Percentiles rank a stretch among this genome's conserved stretches.
Evolutionary conservation across 1,140 invertebrate genomes (phyloP).

Genomic region (Sarcophaga bullata): DNA sequence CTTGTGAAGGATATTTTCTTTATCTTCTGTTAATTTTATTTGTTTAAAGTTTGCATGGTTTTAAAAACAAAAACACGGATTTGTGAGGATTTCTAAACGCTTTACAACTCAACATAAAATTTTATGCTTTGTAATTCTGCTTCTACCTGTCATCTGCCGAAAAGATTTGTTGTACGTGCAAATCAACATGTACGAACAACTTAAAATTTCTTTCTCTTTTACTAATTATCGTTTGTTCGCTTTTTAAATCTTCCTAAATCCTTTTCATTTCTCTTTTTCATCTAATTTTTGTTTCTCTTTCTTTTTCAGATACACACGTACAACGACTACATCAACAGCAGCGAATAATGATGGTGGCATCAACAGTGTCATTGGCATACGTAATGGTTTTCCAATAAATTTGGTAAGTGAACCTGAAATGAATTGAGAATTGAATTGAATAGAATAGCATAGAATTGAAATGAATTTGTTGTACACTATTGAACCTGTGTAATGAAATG

Average conservation of each 20-base stretch:
- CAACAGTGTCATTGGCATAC: conserved; percentile 40
- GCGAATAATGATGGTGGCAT: conserved; percentile 22
- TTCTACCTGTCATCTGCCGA: too few species aligned
- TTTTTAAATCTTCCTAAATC: background rate
- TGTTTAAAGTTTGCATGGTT: too few species aligned
- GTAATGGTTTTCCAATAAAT: conserved; percentile 38
- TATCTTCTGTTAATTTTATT: too few species aligned
- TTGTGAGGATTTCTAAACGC: too few species aligned
- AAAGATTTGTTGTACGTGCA: too few species aligned
- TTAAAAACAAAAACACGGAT: too few species aligned
- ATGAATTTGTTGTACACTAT: background rate
- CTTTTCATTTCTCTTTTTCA: background rate
- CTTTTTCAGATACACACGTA: conserved; percentile 33
- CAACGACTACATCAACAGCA: background rate
- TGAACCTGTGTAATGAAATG: background rate
- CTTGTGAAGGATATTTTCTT: too few species aligned
- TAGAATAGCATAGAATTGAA: background rate
- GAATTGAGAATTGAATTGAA: background rate
- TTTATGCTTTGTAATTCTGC: too few species aligned
- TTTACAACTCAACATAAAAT: too few species aligned
- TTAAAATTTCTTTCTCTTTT: too few species aligned
- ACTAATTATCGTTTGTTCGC: background rate
- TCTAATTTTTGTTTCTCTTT: conserved; percentile 10
- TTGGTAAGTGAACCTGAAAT: conserved; percentile 32
- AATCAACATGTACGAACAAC: too few species aligned